Conservation (phyloP, 2,113 vertebrate genomes). For the Rafetus swinhoei region DNA sequence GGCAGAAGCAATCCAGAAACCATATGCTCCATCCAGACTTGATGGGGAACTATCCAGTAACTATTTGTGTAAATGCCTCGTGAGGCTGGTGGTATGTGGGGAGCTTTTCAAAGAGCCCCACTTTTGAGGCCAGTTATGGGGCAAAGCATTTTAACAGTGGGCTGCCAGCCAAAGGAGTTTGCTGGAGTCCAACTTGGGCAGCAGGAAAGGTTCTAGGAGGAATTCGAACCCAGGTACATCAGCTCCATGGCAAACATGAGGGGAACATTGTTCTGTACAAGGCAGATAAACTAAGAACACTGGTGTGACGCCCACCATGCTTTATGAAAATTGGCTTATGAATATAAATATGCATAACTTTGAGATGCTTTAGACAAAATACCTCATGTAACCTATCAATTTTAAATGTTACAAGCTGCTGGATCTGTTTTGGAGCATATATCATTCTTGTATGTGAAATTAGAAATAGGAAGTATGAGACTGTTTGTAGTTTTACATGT, state of each 20-base stretch:
- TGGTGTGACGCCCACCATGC: too few relatives aligned
- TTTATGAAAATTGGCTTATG: too few relatives aligned
- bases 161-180: not conserved
- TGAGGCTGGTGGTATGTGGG: not conserved
- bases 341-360: too few relatives aligned
- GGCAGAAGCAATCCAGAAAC: not conserved
- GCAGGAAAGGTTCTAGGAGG: not conserved
- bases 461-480: too few relatives aligned
- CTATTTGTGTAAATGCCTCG: not conserved
- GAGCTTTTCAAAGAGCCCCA: not conserved
- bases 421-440: too few relatives aligned
- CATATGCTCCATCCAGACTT: not conserved
- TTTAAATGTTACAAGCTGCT: too few relatives aligned
- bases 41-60: not conserved
- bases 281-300: not conserved
- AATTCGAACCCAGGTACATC: not conserved
- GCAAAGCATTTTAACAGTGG: not conserved
- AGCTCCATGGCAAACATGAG: not conserved
- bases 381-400: too few relatives aligned
- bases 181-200: accelerated
- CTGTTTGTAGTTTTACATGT: too few relatives aligned
- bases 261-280: not conserved
- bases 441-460: too few relatives aligned
- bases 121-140: not conserved
- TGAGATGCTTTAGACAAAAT: too few relatives aligned